Base-by-base conservation (phyloP, 2,888 invertebrate species). In the Archaeoteleia sp. region DNA sequence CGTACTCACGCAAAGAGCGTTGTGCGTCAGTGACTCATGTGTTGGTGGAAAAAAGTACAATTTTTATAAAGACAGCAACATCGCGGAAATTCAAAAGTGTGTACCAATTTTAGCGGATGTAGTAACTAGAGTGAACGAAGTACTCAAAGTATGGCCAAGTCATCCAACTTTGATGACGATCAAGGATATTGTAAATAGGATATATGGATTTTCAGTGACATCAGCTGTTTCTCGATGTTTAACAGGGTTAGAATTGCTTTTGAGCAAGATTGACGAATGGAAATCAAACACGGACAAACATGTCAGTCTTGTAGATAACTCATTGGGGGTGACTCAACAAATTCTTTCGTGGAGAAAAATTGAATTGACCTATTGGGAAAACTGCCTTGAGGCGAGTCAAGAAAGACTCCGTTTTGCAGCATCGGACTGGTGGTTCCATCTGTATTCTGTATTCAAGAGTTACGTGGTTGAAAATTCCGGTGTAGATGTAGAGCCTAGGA, bases 271-370 rank as follows among this genome's bases (percentile, higher is more conserved):
- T 45, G 90, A 96, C 70, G 93, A 96, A 77, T 98, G 97, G 98
- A 95, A 98, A 83, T 91, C 92, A 75, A 93, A 94, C 73, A 96
- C 97, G 0, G 95, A 95, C 77, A 91, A 89, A 71, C 93, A 92
- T 3, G 95, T 97, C 61, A 95, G 95, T 69, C 86, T 99, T 78
- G 88, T 90, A 0, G 88, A 90, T 0, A 88, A 93, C 61, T 90
- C 95, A n/a, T 85, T 90, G 17, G 88, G 89, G 17, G 87, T 98
- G 0, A 93, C 94, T 0, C 90, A 91, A 66, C 91, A 94, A 79
- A 93, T 99, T 43, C 91, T 97, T 39, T 89, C 90, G 43, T 99
- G 97, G 97, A 90, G 98, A 58, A 94, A 94, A 82, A 83, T 96
- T 15, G 98, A 98, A 83, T 87, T 98, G 74, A 89, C 90, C 57